Evolutionary conservation across 2,113 vertebrate species (phyloP).

Genomic region (Cettia cetti): DNA sequence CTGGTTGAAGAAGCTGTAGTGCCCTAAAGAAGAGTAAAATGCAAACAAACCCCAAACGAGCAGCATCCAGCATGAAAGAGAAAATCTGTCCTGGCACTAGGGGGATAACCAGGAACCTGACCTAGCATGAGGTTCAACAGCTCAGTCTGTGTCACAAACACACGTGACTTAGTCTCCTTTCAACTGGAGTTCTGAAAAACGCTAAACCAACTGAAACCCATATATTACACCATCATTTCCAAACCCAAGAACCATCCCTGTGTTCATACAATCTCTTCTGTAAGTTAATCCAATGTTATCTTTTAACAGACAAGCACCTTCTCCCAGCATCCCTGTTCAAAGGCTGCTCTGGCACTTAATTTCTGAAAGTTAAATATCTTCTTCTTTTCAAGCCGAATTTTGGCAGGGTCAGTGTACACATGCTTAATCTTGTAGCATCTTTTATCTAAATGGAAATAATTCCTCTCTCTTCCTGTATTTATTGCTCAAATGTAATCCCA

Average conservation of each 20-base stretch:
- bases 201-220: neutral
- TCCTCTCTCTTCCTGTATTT: neutral
- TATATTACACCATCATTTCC: neutral
- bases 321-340: neutral
- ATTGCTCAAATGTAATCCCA: neutral
- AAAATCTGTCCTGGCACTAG: neutral
- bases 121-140: neutral
- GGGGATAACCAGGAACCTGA: neutral
- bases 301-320: neutral
- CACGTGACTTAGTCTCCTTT: neutral
- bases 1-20: neutral
- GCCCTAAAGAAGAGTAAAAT: neutral
- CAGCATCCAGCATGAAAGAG: neutral
- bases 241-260: neutral
- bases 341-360: neutral
- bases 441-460: neutral
- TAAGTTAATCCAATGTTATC: fast-evolving
- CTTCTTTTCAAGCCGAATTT: neutral
- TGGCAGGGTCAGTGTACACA: neutral
- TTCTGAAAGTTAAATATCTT: neutral
- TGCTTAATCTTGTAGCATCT: neutral
- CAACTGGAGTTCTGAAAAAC: neutral
- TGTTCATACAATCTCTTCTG: neutral
- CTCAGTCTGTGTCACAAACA: neutral
- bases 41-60: neutral